Conservation (phyloP, 2,797 vertebrate genomes). For the Esox masquinongy region DNA sequence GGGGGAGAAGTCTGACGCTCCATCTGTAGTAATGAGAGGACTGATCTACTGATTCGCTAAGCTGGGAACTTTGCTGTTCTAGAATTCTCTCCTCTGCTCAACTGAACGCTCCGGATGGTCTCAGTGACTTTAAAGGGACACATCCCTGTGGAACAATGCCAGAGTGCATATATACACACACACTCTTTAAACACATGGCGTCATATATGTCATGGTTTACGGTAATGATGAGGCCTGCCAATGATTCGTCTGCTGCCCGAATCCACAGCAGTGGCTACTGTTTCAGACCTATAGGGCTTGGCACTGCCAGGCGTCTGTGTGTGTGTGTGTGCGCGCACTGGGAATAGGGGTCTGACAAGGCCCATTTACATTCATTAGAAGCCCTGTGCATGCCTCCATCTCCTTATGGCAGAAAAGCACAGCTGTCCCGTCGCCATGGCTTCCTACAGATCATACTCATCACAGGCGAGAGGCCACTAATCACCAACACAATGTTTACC, state of each 20-base stretch:
- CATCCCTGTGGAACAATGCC: no score
- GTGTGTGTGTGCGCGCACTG: not conserved
- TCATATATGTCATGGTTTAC: not conserved
- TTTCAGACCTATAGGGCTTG: not conserved
- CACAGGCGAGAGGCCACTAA: conserved; percentile 1
- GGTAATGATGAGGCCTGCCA: not conserved
- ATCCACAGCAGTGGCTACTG: not conserved
- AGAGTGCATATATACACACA: not conserved
- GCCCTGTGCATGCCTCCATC: not conserved
- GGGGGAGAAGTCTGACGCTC: not conserved
- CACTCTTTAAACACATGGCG: not conserved
- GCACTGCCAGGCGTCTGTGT: not conserved
- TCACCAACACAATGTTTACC: conserved; percentile 10
- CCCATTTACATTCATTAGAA: conserved; percentile 14
- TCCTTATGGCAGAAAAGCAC: conserved; percentile 9
- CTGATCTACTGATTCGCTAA: not conserved
- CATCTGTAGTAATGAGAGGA: not conserved
- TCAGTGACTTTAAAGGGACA: no score
- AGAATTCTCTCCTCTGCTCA: not conserved
- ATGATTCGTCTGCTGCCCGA: not conserved
- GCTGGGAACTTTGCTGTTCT: not conserved
- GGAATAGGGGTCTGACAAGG: not conserved
- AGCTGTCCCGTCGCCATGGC: not conserved
- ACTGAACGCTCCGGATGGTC: not conserved
- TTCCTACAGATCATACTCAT: not conserved